phyloP scores from a whole-genome alignment of 2,113 vertebrate species.

The Sminthopsis crassicaudata region DNA sequence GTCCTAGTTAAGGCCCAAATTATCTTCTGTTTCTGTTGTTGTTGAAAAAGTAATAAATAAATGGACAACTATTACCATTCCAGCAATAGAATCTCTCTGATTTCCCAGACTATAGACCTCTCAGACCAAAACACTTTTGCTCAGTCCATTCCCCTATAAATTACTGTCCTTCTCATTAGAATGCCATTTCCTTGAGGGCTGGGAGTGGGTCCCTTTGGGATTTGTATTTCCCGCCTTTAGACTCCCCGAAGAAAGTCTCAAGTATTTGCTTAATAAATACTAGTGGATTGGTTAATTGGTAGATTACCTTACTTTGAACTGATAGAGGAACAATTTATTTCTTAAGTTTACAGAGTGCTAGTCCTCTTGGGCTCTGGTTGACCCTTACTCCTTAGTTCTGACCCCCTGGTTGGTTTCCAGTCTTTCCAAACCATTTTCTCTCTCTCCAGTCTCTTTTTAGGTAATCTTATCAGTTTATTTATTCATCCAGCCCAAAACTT shows the following conservation, averaged over 20 bases:
- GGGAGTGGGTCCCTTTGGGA: too few species aligned
- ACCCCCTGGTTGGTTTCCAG: neutral
- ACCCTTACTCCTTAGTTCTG: neutral
- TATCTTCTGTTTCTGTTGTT: neutral
- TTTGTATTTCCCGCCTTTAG: too few species aligned
- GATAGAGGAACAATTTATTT: neutral
- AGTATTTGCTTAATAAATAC: neutral
- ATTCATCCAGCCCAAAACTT: neutral
- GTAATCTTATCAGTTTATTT: neutral
- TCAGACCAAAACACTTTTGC: too few species aligned
- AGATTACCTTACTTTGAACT: neutral
- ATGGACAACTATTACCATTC: neutral
- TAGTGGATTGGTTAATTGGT: neutral
- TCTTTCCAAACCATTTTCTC: neutral
- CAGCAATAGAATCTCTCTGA: neutral
- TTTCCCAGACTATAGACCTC: too few species aligned
- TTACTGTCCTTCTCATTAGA: too few species aligned
- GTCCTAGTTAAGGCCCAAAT: neutral
- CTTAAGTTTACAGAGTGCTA: neutral
- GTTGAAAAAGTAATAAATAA: neutral
- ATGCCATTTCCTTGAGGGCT: too few species aligned
- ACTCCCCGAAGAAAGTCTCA: too few species aligned
- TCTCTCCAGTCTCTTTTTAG: neutral
- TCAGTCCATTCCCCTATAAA: too few species aligned
- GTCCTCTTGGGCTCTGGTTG: neutral